Evolutionary conservation across 2,113 vertebrate genomes (phyloP).

Genomic region (Phrynosoma blainvillii): DNA sequence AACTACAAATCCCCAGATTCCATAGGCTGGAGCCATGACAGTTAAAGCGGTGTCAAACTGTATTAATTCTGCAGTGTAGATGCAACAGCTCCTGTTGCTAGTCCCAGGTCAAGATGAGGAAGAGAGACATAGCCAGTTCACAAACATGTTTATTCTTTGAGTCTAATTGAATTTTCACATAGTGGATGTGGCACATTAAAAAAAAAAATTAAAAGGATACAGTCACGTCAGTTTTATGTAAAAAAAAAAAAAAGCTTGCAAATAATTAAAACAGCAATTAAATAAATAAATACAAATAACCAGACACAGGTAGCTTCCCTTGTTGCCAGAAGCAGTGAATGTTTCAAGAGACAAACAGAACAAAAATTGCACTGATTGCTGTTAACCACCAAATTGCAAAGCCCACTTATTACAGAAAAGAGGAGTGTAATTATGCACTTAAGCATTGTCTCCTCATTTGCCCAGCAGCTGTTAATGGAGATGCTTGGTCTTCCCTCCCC

Average conservation of each 20-base stretch:
- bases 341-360: background rate
- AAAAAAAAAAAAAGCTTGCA: conserved; percentile 6
- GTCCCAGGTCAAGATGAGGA: background rate
- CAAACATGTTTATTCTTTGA: background rate
- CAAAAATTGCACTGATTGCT: conserved; percentile 46
- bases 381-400: conserved; percentile 26
- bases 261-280: conserved; percentile 36
- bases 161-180: background rate
- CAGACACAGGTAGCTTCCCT: background rate
- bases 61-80: too few species aligned
- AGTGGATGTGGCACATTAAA: background rate
- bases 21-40: too few species aligned
- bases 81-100: background rate
- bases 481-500: conserved; percentile 15
- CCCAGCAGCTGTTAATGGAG: conserved; percentile 44
- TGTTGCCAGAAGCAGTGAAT: conserved; percentile 39
- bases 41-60: too few species aligned
- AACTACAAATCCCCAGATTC: too few species aligned
- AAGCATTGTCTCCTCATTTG: conserved; percentile 13
- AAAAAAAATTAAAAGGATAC: conserved; percentile 41
- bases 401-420: conserved; percentile 1
- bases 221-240: background rate
- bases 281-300: background rate
- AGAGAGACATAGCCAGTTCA: background rate
- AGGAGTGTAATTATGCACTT: conserved; percentile 12